Base-by-base conservation (phyloP, 2,113 vertebrate genomes). In the Lepisosteus oculatus region DNA sequence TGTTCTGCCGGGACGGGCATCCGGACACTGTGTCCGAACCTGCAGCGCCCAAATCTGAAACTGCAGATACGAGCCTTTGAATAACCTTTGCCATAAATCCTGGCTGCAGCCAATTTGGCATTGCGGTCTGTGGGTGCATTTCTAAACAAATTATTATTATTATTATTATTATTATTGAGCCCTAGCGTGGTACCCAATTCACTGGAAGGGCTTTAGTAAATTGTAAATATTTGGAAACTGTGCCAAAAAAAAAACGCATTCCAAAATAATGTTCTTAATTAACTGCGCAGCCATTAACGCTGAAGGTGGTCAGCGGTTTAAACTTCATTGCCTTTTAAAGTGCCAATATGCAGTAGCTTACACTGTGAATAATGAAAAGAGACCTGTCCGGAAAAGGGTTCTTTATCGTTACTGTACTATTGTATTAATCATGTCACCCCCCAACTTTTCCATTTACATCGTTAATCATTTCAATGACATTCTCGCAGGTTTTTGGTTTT, bases 1-100 rank as follows among this genome's bases (percentile, higher is more conserved):
- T 98, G 43, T 98, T 98, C 90, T 97, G 94, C 72, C 85, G 92
- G 13, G 97, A 98, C 0, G 90, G 88, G 2, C 93, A 89, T 6
- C 85, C 85, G 0, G 91, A 94, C 75, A 85, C 87, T 0, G 7
- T 82, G 55, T 79, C 87, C 0, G 87, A 88, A 4, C n/a, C 86
- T n/a, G 72, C 73, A 54, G 83, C 77, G 67, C 76, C 80, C 4
- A 95, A 92, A 71, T 81, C 71, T 0, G 90, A 85, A 76, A 81
- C 92, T 0, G 69, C 88, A 0, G 89, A 98, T 72, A 97, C 95
- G 63, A 95, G 93, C 81, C 85, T 98, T 65, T 98, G 80, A 94
- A 64, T 51, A 29, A 29, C 29, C 29, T 29, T 29, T 29, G 29
- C 29, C 29, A 29, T 29, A 29, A 29, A 29, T 29, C 29, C 29